Conservation (phyloP, 1,140 invertebrate genomes). For the Muscidifurax raptorellus region DNA sequence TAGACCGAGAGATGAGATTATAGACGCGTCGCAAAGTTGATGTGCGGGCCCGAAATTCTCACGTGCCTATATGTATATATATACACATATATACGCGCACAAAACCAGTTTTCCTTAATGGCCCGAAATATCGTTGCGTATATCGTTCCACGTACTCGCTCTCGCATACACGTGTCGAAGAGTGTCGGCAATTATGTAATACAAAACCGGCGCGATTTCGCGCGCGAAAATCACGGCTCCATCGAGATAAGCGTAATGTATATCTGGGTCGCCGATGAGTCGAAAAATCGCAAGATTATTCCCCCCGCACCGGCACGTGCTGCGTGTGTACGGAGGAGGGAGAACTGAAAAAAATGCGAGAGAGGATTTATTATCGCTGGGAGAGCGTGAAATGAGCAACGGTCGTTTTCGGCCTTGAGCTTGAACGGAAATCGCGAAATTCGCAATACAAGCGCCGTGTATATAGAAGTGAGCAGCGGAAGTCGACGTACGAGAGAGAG, state of each 20-base stretch:
- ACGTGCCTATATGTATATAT: neutral
- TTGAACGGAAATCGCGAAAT: constrained; percentile 49
- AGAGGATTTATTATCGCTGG: constrained; percentile 29
- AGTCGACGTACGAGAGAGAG: neutral
- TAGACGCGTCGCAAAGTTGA: constrained; percentile 25
- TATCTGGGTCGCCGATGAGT: neutral
- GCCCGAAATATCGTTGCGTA: neutral
- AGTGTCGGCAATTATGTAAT: constrained; percentile 39
- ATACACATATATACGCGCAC: neutral
- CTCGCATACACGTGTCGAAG: neutral
- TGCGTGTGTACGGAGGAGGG: neutral
- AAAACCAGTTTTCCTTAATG: constrained; percentile 50
- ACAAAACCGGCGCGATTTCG: neutral
- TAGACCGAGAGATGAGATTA: neutral
- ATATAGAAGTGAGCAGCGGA: too few relatives aligned
- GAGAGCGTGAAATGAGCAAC: constrained; percentile 41
- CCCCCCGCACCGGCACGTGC: neutral
- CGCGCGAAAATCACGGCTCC: neutral
- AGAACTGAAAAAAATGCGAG: neutral
- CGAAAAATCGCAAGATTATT: neutral
- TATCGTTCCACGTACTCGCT: neutral
- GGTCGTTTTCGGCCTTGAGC: constrained; percentile 46
- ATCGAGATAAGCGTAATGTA: neutral
- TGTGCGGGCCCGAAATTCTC: constrained; percentile 23
- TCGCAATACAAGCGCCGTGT: constrained; percentile 9